Evolutionary conservation across 2,888 invertebrate genomes (phyloP), one percentile per base, ranked within the genome.

Genomic region (Cephus spinipes): DNA sequence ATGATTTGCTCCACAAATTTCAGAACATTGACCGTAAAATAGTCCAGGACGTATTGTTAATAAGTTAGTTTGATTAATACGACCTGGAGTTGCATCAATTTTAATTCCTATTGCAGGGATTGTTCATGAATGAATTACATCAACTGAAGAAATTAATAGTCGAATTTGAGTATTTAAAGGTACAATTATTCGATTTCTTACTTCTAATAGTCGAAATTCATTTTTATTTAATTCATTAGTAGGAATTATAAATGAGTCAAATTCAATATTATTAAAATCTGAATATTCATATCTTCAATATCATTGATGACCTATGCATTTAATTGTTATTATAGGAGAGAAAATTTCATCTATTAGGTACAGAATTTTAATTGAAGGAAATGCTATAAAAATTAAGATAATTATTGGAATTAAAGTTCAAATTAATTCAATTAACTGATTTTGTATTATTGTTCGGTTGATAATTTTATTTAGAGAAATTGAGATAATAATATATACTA

Each of bases 1-100:
- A 91, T 96, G 96, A 90, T 96, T 96, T 77, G 94, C 94, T 0
- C 96, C 96, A 92, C 96, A 96, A 93, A 96, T 96, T 94, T 96
- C 96, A 85, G 96, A 96, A 90, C 96, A 96, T 94, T 96, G 95
- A 0, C 96, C 95, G 92, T 92, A 96, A 91, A 93, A 95, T 89
- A 95, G 86, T 73, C 95, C 95, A 0, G 94, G 93, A 3, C 94
- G 94, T 83, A 93, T 94, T 85, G 94, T 93, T 85, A 92, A 92
- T 90, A 95, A 93, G 85, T 92, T 93, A 88, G 92, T 93, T 94
- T 95, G 94, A 85, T 95, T 95, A 90, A 95, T 84, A 73, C 95
- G 94, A 0, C 95, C 94, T 0, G 94, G 95, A 0, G 94, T 93
- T 32, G 94, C 94, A 92, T 95, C 95, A 83, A 94, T 92, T 92